Base-by-base conservation (phyloP, 2,113 vertebrate species). In the Panthera tigris region DNA sequence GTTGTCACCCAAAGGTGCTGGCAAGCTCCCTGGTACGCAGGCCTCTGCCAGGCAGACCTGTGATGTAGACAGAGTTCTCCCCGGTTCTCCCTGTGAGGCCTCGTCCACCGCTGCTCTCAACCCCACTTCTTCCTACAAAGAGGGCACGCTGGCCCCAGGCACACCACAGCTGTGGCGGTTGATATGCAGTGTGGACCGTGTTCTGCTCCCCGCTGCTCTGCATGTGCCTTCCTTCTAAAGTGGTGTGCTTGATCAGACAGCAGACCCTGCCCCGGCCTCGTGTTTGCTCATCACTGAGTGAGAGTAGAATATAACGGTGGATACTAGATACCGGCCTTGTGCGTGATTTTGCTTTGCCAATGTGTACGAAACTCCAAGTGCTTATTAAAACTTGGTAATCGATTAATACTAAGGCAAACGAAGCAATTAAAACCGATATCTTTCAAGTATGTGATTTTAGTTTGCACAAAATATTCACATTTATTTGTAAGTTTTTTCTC, bases 401-500 rank as follows among this genome's bases (percentile, higher is more conserved):
- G 50, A 23, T 63, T 93, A 57, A 92, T 87, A 21, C n/a, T 80
- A 89, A 65, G 7, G 16, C 73, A 71, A 76, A n/a, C 68, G 29
- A 82, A 66, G 63, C 10, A 86, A 27, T 50, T 36, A 39, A 96
- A 88, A 52, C 25, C 15, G 41, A 4, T 14, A 10, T 27, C 45
- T 76, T 89, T 76, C 52, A 73, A 61, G n/a, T 23, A 3, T 23
- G 9, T 91, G 36, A 73, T 55, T 5, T 48, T 52, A 52, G 55
- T 82, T 90, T 66, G 39, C 33, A 55, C 8, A 80, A 21, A 25
- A 15, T 21, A 50, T 39, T 69, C 16, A 10, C 10, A 27, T 81
- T 95, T 31, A 73, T 74, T 68, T 94, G 19, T 83, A 71, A 65
- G 80, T 83, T 88, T 91, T 71, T 65, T 73, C 76, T 74, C 66